Base-by-base conservation (phyloP, 2,113 vertebrate genomes). In the Podarcis muralis region DNA sequence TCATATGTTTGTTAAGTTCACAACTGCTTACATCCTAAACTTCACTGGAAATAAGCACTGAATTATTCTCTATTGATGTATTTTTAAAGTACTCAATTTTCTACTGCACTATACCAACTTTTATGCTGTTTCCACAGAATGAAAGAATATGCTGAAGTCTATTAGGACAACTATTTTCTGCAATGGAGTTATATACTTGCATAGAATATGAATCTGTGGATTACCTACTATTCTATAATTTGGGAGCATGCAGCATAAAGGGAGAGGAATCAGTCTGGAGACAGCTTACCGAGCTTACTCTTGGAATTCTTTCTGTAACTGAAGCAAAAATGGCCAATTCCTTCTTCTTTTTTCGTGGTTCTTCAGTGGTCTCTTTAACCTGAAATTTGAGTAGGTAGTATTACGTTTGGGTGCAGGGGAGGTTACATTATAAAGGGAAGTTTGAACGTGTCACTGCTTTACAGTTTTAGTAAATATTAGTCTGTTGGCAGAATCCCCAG, bases 231-330 rank as follows among this genome's bases (percentile, higher is more conserved):
- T 12, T 66, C 77, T 57, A 48, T 30, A 25, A 81, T 74, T 43
- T 85, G 27, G 16, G 16, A 82, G 22, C 32, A 37, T 65, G 13
- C 37, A 80, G 23, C 48, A 66, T 16, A 85, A 81, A 85, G 53
- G 37, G 2, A 85, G 3, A 6, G 9, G 8, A 74, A 23, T 9
- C 15, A 40, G 43, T 22, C 25, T 81, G 6, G 22, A 82, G 3
- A 84, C 27, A 88, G 81, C 92, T 92, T 94, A 95, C 95, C 86
- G 6, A 68, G 32, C 32, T 40, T 80, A 68, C 25, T 9, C 48
- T 6, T 89, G 69, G 86, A 84, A 1, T 79, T 92, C 80, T 95
- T 89, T 92, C 72, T 80, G 59, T 53, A 89, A 57, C 86, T 92
- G 93, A 91, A 20, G 92, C 74, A 80, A 93, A 93, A 83, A 78